These are phyloP conservation scores for Pachyrhynchus sulphureomaculatus DNA, from an alignment of 1,140 invertebrate species.

Conservation along the genomic window DNA sequence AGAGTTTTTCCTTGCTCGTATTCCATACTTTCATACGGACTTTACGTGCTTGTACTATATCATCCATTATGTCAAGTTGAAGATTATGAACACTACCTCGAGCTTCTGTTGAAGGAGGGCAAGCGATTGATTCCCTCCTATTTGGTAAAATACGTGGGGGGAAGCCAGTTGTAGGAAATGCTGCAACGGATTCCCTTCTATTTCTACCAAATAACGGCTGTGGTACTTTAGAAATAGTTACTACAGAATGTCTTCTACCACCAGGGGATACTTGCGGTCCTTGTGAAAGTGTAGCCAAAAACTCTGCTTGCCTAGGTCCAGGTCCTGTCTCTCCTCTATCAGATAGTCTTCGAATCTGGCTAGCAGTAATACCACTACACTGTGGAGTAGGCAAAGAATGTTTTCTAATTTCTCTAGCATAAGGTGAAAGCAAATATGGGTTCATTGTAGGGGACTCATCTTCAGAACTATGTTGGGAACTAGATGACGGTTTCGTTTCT, in stretches of 20 bases:
- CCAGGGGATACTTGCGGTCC: conserved; percentile 68
- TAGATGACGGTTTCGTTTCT: conserved; percentile 46
- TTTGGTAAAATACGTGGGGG: conserved; percentile 48
- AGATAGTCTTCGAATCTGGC: conserved; percentile 76
- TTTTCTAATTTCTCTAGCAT: conserved; percentile 68
- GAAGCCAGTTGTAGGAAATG: conserved; percentile 59
- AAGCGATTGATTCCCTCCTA: conserved; percentile 55
- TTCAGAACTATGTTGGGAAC: conserved; percentile 63
- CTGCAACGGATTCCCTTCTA: conserved; percentile 76
- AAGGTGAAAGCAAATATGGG: conserved; percentile 77
- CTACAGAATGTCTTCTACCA: conserved; percentile 77
- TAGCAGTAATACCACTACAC: conserved; percentile 80
- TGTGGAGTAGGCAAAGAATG: conserved; percentile 79
- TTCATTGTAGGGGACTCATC: conserved; percentile 73
- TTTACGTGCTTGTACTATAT: conserved; percentile 79
- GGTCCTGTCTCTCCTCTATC: conserved; percentile 73
- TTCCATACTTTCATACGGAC: conserved; percentile 81
- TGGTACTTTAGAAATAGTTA: conserved; percentile 78
- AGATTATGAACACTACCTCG: conserved; percentile 77
- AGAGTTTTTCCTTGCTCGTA: conserved; percentile 74
- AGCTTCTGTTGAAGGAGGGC: conserved; percentile 65
- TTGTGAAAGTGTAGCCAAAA: conserved; percentile 75
- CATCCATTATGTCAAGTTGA: conserved; percentile 83
- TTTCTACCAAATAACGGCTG: conserved; percentile 72
- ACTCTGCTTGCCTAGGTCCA: conserved; percentile 71